Percentiles rank a stretch among this genome's conserved stretches.
Conservation (phyloP, 2,888 invertebrate species). For the Byasa hedistus region DNA sequence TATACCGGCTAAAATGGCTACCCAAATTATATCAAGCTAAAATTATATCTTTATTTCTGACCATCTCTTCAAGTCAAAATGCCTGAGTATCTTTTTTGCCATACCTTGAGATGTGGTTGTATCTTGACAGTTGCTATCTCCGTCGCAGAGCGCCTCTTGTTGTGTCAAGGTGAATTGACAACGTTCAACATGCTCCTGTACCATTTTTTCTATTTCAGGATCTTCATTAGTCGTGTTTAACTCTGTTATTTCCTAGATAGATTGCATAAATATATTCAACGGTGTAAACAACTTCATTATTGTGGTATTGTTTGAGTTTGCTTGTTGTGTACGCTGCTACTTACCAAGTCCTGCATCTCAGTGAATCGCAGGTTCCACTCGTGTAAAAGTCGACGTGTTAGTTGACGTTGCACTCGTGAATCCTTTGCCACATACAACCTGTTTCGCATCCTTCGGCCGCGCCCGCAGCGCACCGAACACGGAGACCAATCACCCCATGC, state of each 20-base stretch:
- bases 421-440: constrained; percentile 61
- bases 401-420: constrained; percentile 47
- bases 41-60: too few relatives aligned
- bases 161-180: constrained; percentile 66
- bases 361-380: constrained; percentile 59
- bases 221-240: constrained; percentile 56
- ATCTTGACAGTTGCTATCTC: constrained; percentile 54
- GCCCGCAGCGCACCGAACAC: constrained; percentile 89
- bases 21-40: too few relatives aligned
- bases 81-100: neutral
- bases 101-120: constrained; percentile 47
- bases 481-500: constrained; percentile 91
- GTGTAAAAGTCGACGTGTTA: constrained; percentile 48
- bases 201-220: constrained; percentile 52
- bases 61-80: neutral
- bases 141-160: constrained; percentile 71
- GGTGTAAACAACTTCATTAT: neutral
- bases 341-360: constrained; percentile 56
- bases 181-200: constrained; percentile 57
- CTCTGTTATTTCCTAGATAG: constrained; percentile 44
- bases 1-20: too few relatives aligned
- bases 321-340: constrained; percentile 8
- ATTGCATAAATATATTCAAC: neutral
- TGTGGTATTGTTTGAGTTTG: too few relatives aligned
- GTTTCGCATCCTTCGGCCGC: constrained; percentile 81